Evolutionary conservation across 2,797 vertebrate genomes (phyloP).

Genomic region (Capromys pilorides): DNA sequence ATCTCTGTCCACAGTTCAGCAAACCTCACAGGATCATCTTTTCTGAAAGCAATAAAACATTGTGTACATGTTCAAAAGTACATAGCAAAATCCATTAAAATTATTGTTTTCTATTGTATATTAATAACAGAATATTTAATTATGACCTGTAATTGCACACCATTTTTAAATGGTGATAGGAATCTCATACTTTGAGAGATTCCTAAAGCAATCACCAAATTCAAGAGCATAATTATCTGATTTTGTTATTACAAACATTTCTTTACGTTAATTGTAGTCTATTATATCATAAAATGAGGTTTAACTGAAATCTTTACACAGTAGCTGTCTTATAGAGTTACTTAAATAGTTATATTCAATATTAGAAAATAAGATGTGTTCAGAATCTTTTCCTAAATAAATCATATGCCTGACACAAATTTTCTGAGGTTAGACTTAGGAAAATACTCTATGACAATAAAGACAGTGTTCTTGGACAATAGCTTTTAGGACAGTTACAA

Average conservation of each 20-base stretch:
- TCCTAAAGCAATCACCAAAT: not conserved
- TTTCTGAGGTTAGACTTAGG: not conserved
- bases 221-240: not conserved
- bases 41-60: not conserved
- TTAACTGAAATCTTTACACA: not conserved
- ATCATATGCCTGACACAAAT: too few species aligned
- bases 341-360: not conserved
- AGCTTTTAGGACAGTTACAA: not conserved
- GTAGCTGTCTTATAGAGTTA: too few species aligned
- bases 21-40: not conserved
- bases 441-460: not conserved
- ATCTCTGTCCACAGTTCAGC: not conserved
- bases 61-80: not conserved
- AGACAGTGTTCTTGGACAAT: not conserved
- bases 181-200: not conserved
- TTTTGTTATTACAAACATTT: not conserved
- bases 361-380: not conserved
- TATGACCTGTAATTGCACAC: not conserved
- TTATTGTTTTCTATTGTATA: not conserved
- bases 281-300: not conserved
- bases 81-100: slow-evolving; percentile 40
- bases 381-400: too few species aligned
- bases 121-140: not conserved
- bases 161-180: not conserved
- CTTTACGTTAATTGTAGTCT: not conserved